These are phyloP conservation scores for Gila orcuttii DNA, from an alignment of 2,113 vertebrate genomes.

Conservation along the genomic window DNA sequence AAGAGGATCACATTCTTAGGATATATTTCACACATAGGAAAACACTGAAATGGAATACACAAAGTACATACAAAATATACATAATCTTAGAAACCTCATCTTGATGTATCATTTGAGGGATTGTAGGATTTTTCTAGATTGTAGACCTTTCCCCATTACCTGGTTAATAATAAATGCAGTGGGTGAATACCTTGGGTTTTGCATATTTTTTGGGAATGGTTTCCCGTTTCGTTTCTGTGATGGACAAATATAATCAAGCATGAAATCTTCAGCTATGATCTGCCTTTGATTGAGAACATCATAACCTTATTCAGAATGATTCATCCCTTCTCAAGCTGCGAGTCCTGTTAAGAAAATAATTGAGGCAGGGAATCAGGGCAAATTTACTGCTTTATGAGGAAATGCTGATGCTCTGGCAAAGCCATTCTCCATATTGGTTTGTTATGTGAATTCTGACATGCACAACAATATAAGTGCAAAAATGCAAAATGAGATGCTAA, in stretches of 20 bases:
- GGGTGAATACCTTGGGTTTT: conserved; percentile 17
- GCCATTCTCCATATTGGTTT: conserved; percentile 51
- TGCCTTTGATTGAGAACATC: conserved; percentile 40
- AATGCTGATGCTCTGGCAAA: conserved; percentile 55
- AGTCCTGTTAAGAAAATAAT: conserved; percentile 49
- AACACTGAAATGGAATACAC: neutral
- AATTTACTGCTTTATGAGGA: conserved; percentile 55
- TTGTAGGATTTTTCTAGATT: conserved; percentile 22
- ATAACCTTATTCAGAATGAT: conserved; percentile 44
- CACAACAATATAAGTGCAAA: conserved; percentile 45
- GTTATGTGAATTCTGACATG: conserved; percentile 58
- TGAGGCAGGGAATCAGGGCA: conserved; percentile 38
- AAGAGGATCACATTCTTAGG: conserved; percentile 28
- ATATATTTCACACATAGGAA: conserved; percentile 6
- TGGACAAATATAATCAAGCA: conserved; percentile 51
- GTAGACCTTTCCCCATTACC: conserved; percentile 44
- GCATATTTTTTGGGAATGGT: conserved; percentile 33
- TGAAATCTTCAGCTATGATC: conserved; percentile 55
- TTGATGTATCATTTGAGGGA: conserved; percentile 5
- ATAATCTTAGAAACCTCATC: conserved; percentile 24
- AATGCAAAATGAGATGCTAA: conserved; percentile 34
- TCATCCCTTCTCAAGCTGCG: conserved; percentile 26
- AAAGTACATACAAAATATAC: conserved; percentile 31
- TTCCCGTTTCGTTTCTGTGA: conserved; percentile 31
- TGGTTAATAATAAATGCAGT: conserved; percentile 46